A percentile compares a stretch with the other conserved stretches of the same genome.
These are phyloP conservation scores for Yasuhikotakia modesta DNA, from an alignment of 2,797 vertebrate species.

Conservation along the genomic window DNA sequence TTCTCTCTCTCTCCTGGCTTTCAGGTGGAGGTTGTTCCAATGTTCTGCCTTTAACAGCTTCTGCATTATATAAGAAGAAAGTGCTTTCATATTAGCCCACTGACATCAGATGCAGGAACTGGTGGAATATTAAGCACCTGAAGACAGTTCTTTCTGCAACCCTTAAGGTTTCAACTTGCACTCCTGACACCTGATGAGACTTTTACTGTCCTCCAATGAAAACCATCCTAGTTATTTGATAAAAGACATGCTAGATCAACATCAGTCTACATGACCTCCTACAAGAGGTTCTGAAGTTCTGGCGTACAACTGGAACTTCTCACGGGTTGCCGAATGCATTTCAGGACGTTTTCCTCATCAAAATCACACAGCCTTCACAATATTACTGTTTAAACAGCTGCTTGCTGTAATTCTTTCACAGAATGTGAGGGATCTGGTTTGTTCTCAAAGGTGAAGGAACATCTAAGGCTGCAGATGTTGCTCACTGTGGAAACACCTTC, in stretches of 20 bases:
- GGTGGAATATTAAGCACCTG: constrained; percentile 56
- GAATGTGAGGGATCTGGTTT: not conserved
- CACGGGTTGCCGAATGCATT: no score
- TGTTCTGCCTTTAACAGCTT: constrained; percentile 47
- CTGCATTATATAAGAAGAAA: constrained; percentile 60
- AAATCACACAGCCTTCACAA: not conserved
- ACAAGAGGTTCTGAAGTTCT: no score
- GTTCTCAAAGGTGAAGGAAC: no score
- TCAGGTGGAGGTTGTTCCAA: constrained; percentile 57
- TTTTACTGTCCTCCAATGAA: constrained; percentile 9
- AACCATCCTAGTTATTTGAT: not conserved
- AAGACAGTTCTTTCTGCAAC: constrained; percentile 16
- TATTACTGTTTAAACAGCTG: not conserved
- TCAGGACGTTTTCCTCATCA: no score
- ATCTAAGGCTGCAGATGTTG: no score
- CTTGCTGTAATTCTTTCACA: not conserved
- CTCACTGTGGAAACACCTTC: no score
- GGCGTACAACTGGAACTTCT: no score
- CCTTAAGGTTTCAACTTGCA: constrained; percentile 22
- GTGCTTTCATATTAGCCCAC: constrained; percentile 59
- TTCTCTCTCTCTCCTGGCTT: constrained; percentile 48
- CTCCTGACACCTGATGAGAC: not conserved
- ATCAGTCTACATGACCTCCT: no score
- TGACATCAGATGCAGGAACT: constrained; percentile 50
- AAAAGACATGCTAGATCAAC: not conserved